A percentile compares a stretch with the other conserved stretches of the same genome.
These are phyloP conservation scores for Epizoanthus scotinus DNA, from an alignment of 92 coral and sea anemone species.

Conservation along the genomic window DNA sequence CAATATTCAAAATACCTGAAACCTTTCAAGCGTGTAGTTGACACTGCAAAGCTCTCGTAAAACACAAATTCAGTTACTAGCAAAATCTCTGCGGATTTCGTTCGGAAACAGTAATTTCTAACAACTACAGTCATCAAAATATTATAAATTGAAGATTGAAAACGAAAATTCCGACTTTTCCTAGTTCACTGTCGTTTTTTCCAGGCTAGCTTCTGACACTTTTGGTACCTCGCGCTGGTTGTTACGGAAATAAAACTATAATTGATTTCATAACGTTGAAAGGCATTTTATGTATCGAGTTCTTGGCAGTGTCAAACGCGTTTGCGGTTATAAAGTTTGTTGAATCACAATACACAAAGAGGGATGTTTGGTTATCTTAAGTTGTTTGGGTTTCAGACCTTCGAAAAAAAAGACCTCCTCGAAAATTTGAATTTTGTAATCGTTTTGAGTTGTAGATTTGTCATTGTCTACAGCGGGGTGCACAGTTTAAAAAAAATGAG, in stretches of 20 bases:
- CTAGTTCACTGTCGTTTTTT: conserved; percentile 4
- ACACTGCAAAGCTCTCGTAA: conserved; percentile 39
- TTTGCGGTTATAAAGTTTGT: neutral
- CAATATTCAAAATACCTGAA: conserved; percentile 47
- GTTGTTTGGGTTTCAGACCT: conserved; percentile 30
- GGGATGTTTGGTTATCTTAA: conserved; percentile 29
- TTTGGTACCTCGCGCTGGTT: conserved; percentile 42
- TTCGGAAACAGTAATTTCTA: conserved; percentile 13
- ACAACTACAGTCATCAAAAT: neutral
- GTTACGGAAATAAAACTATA: conserved; percentile 42
- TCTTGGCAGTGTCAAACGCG: conserved; percentile 16
- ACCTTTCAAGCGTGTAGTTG: conserved; percentile 40
- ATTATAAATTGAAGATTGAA: neutral
- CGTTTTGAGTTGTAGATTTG: conserved; percentile 37
- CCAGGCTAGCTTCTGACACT: conserved; percentile 15
- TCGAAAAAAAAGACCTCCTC: conserved; percentile 30
- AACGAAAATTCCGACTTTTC: conserved; percentile 4
- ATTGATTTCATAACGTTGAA: conserved; percentile 31
- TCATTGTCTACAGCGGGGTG: conserved; percentile 44
- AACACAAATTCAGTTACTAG: conserved; percentile 36
- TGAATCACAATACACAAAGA: conserved; percentile 10
- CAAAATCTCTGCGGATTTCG: conserved; percentile 30
- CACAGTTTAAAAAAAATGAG: conserved; percentile 26
- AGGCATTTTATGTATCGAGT: conserved; percentile 39
- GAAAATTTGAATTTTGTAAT: conserved; percentile 40